Evolutionary conservation across 2,888 invertebrate genomes (phyloP), one percentile per base, ranked within the genome.

Genomic region (Aspidiotus rigidus): DNA sequence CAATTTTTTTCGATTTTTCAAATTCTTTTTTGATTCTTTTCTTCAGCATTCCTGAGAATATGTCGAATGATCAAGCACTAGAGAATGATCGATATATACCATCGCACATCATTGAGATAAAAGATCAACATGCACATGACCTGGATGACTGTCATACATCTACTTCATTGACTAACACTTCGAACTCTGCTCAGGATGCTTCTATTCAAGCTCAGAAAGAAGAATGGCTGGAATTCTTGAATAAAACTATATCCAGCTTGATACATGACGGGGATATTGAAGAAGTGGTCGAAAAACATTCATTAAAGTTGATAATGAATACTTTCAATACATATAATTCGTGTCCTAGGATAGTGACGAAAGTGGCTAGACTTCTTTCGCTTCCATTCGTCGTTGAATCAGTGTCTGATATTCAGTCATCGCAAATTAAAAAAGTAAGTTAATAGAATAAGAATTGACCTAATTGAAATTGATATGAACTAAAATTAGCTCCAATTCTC

Each of bases 141-240:
- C n/a, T n/a, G n/a, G n/a, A n/a, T n/a, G n/a, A 28, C 28, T 28
- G 28, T 28, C 2, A 28, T 28, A 28, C 28, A 28, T 6, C 49
- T 49, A n/a, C n/a, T 49, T n/a, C 11, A 11, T 3, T n/a, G 49
- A 13, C 3, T 2, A 2, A 49, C n/a, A 49, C 49, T n/a, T 13
- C 11, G 17, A 56, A 53, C 11, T 17, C 41, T 53, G 16, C 57
- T 1, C 42, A 55, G 17, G 62, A 69, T n/a, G n/a, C 62, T 1
- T 28, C 49, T 13, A 16, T 44, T 42, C 2, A 17, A 2, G 69
- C 39, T 16, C 69, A 62, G 41, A 69, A 69, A 62, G 69, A 69
- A 62, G 69, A 69, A 69, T 69, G 69, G 69, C 40, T 62, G 42
- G 69, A 62, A 55, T 69, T 62, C 44, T 41, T 69, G 41, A 39